These are phyloP conservation scores for Anoplopoma fimbria DNA, from an alignment of 2,113 vertebrate genomes.

Conservation along the genomic window DNA sequence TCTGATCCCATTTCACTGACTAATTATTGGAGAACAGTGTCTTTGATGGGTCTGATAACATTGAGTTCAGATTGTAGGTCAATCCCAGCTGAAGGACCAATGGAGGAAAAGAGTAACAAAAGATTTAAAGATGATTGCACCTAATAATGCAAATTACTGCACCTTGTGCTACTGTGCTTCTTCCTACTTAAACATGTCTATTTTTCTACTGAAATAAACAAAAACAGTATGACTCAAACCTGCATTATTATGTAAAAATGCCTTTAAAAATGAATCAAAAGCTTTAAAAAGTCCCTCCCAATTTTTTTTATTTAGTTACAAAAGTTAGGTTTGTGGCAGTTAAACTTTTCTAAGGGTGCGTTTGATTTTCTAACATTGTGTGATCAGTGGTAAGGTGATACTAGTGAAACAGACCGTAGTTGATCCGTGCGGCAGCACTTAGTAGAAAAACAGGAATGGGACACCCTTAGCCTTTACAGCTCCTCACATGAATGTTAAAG, in stretches of 20 bases:
- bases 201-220: no score
- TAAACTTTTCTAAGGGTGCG: background rate
- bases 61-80: conserved; percentile 20
- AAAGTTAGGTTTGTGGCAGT: background rate
- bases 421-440: conserved; percentile 3
- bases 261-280: background rate
- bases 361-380: background rate
- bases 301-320: background rate
- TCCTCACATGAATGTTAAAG: conserved; percentile 1
- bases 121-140: no score
- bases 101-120: background rate
- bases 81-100: background rate
- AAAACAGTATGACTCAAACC: no score
- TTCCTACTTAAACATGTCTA: no score
- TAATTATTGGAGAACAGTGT: conserved; percentile 37
- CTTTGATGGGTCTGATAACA: background rate
- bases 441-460: conserved; percentile 4
- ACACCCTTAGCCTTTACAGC: conserved; percentile 5
- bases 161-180: no score
- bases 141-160: no score
- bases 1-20: conserved; percentile 65
- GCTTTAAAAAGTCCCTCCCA: background rate
- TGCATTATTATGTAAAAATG: background rate
- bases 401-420: background rate
- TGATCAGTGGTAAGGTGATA: background rate